Percentiles rank a stretch among this genome's conserved stretches.
These are phyloP conservation scores for Lethocerus indicus DNA, from an alignment of 1,140 invertebrate species.

Conservation along the genomic window DNA sequence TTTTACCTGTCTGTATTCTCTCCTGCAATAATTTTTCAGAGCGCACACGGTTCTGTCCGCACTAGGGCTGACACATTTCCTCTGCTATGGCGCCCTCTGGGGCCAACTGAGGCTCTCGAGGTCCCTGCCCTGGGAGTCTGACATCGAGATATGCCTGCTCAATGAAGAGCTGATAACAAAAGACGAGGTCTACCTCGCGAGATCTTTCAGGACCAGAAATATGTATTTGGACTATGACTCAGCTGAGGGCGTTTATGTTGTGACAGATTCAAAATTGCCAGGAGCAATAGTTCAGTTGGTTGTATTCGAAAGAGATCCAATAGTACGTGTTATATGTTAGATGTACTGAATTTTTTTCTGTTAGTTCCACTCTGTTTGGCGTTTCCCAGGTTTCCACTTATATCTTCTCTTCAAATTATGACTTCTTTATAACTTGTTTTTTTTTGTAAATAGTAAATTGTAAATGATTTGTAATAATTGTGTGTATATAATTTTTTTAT, in stretches of 20 bases:
- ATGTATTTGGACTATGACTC: slow-evolving; percentile 26
- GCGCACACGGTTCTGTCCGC: slow-evolving; percentile 20
- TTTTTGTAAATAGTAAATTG: no score
- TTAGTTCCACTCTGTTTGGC: no score
- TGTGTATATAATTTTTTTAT: no score
- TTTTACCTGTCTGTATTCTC: background rate
- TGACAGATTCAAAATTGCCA: slow-evolving; percentile 17
- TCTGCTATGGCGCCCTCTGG: slow-evolving; percentile 36
- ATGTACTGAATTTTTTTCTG: background rate
- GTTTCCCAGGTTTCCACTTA: no score
- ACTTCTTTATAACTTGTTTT: no score
- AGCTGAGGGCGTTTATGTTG: slow-evolving; percentile 25
- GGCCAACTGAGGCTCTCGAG: slow-evolving; percentile 27
- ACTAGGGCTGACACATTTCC: slow-evolving; percentile 25
- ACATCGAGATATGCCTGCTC: slow-evolving; percentile 29
- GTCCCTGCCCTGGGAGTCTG: slow-evolving; percentile 29
- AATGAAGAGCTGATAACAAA: slow-evolving; percentile 25
- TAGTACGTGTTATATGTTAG: no score
- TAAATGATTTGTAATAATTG: no score
- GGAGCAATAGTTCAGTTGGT: slow-evolving; percentile 21
- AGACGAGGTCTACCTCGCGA: slow-evolving; percentile 25
- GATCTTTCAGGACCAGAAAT: slow-evolving; percentile 23
- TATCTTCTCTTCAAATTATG: no score
- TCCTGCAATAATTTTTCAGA: slow-evolving; percentile 17
- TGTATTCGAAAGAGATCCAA: slow-evolving; percentile 26